phyloP scores from a whole-genome alignment of 2,888 invertebrate species.

The Dynastes maya region DNA sequence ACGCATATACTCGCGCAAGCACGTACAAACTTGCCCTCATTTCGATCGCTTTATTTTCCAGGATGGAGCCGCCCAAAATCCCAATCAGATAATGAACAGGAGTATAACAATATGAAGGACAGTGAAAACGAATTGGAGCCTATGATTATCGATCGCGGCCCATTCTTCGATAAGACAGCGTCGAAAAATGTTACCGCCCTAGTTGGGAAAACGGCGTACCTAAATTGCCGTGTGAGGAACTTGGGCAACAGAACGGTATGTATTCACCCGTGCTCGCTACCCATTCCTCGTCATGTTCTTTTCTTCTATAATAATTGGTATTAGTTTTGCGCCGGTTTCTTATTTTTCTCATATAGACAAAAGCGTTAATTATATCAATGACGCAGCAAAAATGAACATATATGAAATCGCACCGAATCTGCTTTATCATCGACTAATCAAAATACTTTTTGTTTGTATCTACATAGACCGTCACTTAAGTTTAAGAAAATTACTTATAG shows the following conservation, averaged over 20 bases:
- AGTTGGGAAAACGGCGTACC: constrained; percentile 83
- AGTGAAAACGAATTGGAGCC: constrained; percentile 70
- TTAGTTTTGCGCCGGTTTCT: not conserved
- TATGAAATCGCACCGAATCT: no score
- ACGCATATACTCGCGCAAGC: not conserved
- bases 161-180: constrained; percentile 81
- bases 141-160: constrained; percentile 74
- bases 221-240: constrained; percentile 84
- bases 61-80: constrained; percentile 56
- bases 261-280: constrained; percentile 45
- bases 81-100: constrained; percentile 51
- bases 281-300: not conserved
- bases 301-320: not conserved
- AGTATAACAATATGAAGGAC: constrained; percentile 64
- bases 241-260: constrained; percentile 85
- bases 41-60: constrained; percentile 52
- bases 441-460: no score
- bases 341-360: not conserved
- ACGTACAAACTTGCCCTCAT: constrained; percentile 8
- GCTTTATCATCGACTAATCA: no score
- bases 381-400: not conserved
- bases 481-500: no score
- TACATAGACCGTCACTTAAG: no score
- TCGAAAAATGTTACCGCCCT: constrained; percentile 85
- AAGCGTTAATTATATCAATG: not conserved